Percentiles rank a stretch among this genome's conserved stretches.
These are phyloP conservation scores for Telenomus remus DNA, from an alignment of 1,140 invertebrate genomes.

Conservation along the genomic window DNA sequence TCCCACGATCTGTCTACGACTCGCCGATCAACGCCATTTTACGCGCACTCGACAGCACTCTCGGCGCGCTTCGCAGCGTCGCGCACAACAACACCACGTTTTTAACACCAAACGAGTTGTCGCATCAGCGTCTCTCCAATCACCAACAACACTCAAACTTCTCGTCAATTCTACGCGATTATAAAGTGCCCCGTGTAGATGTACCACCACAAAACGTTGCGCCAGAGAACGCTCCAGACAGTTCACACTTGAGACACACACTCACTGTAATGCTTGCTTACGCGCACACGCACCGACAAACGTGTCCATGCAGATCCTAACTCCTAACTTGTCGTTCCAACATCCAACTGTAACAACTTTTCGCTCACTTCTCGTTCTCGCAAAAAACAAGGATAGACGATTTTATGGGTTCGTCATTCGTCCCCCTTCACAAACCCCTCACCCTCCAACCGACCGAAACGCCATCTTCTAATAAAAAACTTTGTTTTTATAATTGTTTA, in stretches of 20 bases:
- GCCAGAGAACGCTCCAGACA: constrained; percentile 11
- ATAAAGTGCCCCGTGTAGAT: neutral
- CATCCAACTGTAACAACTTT: neutral
- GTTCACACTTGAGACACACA: no score
- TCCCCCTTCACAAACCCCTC: no score
- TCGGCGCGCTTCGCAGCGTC: constrained; percentile 7
- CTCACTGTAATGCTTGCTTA: constrained; percentile 3
- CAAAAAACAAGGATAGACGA: neutral
- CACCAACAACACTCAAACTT: neutral
- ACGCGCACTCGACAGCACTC: constrained; percentile 48
- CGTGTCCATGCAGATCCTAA: constrained; percentile 16
- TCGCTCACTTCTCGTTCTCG: neutral
- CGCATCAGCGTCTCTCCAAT: neutral
- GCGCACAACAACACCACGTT: neutral
- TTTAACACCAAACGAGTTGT: neutral
- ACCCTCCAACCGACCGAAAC: no score
- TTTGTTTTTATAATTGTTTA: no score
- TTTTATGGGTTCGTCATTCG: no score
- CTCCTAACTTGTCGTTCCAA: neutral
- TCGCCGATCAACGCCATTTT: constrained; percentile 73
- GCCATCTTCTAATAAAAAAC: no score
- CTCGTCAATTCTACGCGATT: no score
- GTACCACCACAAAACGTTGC: constrained; percentile 21
- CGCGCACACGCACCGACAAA: constrained; percentile 32
- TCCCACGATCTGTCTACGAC: constrained; percentile 61